Base-by-base conservation (phyloP, 2,797 vertebrate genomes). In the Knipowitschia caucasica region DNA sequence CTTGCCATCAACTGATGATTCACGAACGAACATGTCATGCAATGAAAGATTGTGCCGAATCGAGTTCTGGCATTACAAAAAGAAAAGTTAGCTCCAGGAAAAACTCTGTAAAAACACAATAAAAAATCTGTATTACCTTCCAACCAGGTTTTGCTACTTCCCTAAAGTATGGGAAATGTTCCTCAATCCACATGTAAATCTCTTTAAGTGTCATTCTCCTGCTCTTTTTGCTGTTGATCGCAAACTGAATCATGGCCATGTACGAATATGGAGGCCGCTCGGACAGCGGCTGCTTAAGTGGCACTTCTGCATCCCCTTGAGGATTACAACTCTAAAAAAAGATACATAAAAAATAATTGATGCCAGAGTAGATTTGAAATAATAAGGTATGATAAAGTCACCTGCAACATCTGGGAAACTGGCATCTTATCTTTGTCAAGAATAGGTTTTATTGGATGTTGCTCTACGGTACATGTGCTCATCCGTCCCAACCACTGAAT, bases 181-280 rank as follows among this genome's bases (percentile, higher is more conserved):
- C 90, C 83, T 98, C 94, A 6, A 98, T 96, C 97, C 97, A 98
- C 11, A 82, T 90, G 49, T 98, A 99, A 83, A 99, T 98, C 71
- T 98, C 94, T 56, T 96, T 99, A 61, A 98, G 80, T 1, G 94
- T 96, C 97, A 99, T 98, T 67, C 82, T 91, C 69, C 90, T 89
- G 73, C 78, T 89, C 54, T 87, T 88, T 0, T 87, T 92, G 65
- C 96, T 98, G 85, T 99, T 99, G 82, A 99, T 98, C 2, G 97
- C 97, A 54, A 98, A 98, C 64, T 99, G 97, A 74, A 99, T 98
- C 93, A 99, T 95, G 58, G 93, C 94, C 94, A 98, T 98, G 81
- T 98, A 99, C 56, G 97, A 98, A 69, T 95, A 99, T 0, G 97
- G 95, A 0, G 96, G 97, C 59, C 95, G 88, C 73, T 96, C 90